A percentile compares a stretch with the other conserved stretches of the same genome.
Evolutionary conservation across 2,797 vertebrate genomes (phyloP).

Genomic region (Spondyliosoma cantharus): DNA sequence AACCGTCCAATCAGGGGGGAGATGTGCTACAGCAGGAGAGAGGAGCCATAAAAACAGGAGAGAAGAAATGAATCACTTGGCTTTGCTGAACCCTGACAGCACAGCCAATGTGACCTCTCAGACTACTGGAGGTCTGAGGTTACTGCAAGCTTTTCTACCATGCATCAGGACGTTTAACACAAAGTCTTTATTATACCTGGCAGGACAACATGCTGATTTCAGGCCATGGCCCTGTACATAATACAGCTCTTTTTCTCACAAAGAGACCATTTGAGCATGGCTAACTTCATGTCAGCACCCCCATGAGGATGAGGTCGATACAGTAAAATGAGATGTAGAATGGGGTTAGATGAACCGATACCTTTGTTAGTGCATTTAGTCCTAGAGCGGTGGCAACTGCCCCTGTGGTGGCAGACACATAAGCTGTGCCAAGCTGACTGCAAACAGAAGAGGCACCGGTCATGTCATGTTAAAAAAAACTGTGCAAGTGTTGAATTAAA

Average conservation of each 20-base stretch:
- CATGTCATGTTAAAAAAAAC: conserved; percentile 26
- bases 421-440: conserved; percentile 96
- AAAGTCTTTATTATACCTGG: conserved; percentile 29
- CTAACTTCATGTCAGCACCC: conserved; percentile 29
- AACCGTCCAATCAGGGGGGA: conserved; percentile 96
- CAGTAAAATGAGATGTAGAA: conserved; percentile 58
- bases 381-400: conserved; percentile 96
- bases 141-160: conserved; percentile 2
- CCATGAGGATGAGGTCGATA: conserved; percentile 24
- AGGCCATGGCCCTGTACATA: conserved; percentile 36
- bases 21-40: conserved; percentile 84
- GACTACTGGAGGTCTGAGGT: conserved; percentile 7
- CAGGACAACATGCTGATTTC: conserved; percentile 18
- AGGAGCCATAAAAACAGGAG: conserved; percentile 25
- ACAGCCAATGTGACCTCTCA: conserved; percentile 7
- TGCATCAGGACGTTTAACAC: conserved; percentile 11
- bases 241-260: conserved; percentile 30
- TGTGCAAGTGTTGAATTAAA: conserved; percentile 35
- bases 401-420: conserved; percentile 96
- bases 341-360: conserved; percentile 80
- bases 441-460: conserved; percentile 77
- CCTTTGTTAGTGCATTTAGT: conserved; percentile 97
- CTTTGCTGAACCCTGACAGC: conserved; percentile 3
- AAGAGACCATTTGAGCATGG: conserved; percentile 27
- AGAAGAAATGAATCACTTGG: background rate